These are phyloP conservation scores for Sipha flava DNA, from an alignment of 1,140 invertebrate species.

Conservation along the genomic window DNA sequence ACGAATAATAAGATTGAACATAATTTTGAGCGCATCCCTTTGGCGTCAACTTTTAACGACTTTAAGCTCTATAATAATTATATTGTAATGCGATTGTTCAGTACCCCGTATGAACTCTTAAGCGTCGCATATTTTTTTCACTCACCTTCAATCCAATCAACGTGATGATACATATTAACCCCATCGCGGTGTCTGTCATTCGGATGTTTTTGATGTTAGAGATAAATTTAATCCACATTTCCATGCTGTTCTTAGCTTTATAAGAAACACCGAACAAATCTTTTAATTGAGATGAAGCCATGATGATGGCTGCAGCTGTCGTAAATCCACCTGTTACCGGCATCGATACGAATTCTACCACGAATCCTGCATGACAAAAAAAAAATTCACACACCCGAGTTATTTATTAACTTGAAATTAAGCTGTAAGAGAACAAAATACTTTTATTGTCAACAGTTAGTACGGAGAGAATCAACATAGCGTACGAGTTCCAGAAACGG, in stretches of 20 bases:
- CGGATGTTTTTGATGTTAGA: constrained; percentile 49
- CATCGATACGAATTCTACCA: constrained; percentile 76
- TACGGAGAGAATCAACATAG: no score
- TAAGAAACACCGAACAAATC: constrained; percentile 59
- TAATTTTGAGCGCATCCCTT: background rate
- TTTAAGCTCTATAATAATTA: background rate
- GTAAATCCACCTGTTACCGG: constrained; percentile 81
- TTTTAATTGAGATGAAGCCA: constrained; percentile 72
- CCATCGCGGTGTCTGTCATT: constrained; percentile 54
- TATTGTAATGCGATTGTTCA: no score
- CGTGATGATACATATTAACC: constrained; percentile 53
- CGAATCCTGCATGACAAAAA: constrained; percentile 54
- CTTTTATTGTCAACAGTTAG: no score
- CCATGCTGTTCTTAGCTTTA: constrained; percentile 53
- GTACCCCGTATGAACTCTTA: background rate
- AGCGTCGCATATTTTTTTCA: background rate
- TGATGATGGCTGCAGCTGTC: constrained; percentile 74
- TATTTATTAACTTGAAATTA: no score
- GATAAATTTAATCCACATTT: constrained; percentile 51
- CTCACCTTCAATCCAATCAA: constrained; percentile 56
- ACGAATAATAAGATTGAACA: background rate
- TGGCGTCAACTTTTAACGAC: background rate
- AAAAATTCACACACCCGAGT: background rate
- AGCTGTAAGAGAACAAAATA: no score
- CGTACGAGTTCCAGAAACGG: no score